A percentile compares a stretch with the other conserved stretches of the same genome.
Evolutionary conservation across 2,113 vertebrate genomes (phyloP).

Genomic region (Redunca redunca): DNA sequence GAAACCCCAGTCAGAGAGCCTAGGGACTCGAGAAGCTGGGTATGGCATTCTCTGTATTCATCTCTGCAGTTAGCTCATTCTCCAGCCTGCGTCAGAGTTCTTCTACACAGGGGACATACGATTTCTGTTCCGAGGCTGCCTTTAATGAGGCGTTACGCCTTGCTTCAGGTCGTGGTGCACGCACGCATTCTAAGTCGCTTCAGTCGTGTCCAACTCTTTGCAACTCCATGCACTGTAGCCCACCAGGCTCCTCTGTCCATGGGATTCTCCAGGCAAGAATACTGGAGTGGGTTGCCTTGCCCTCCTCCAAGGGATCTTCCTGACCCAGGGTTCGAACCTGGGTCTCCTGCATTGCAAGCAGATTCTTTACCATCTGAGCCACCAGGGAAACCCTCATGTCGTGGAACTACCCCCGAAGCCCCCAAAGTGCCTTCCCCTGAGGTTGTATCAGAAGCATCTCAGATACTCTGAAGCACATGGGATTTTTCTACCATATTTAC

Average conservation of each 20-base stretch:
- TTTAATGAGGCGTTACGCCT: constrained; percentile 38
- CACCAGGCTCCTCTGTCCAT: not conserved
- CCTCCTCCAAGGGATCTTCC: not conserved
- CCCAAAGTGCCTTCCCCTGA: not conserved
- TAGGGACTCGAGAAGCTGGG: not conserved
- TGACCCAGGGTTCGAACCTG: not conserved
- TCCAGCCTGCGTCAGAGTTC: not conserved
- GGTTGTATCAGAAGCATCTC: too few relatives aligned
- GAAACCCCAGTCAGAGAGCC: constrained; percentile 37
- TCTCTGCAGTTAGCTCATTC: constrained; percentile 28
- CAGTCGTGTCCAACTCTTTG: not conserved
- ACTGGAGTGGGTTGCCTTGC: not conserved
- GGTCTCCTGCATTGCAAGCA: not conserved
- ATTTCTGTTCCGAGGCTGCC: constrained; percentile 40
- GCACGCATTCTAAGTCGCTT: accelerated
- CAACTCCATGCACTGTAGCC: not conserved
- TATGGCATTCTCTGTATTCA: constrained; percentile 22
- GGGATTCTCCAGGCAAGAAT: not conserved
- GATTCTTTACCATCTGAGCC: not conserved
- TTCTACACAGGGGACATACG: constrained; percentile 36
- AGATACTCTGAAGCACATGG: not conserved
- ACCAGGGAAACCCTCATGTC: not conserved
- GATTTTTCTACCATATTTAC: not conserved
- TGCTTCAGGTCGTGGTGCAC: not conserved
- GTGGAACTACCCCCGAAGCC: not conserved